phyloP scores from a whole-genome alignment of 2,888 invertebrate species.

The Caenorhabditis zanzibari region DNA sequence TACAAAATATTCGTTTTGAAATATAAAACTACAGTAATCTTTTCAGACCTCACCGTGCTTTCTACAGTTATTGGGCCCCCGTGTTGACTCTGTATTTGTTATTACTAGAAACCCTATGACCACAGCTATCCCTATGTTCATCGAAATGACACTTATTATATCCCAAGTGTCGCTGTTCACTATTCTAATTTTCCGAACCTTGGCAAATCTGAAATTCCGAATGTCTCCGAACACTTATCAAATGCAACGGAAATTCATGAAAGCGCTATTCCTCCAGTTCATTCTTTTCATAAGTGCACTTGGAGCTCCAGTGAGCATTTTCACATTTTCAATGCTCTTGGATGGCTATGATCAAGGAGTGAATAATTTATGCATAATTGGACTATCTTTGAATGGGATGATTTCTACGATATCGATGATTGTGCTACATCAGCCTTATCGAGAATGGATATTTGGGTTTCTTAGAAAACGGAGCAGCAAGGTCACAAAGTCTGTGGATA shows the following conservation, averaged over 20 bases:
- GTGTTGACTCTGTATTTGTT: background rate
- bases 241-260: constrained; percentile 18
- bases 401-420: constrained; percentile 11
- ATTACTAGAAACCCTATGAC: constrained; percentile 6
- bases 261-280: constrained; percentile 11
- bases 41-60: constrained; percentile 16
- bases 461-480: background rate
- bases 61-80: background rate
- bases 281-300: constrained; percentile 10
- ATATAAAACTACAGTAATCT: background rate
- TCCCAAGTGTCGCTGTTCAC: constrained; percentile 9
- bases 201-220: background rate
- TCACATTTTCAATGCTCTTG: constrained; percentile 16
- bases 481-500: background rate
- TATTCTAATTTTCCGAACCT: background rate
- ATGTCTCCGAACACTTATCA: constrained; percentile 16
- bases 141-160: constrained; percentile 16
- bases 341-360: constrained; percentile 16
- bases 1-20: too few species aligned
- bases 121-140: constrained; percentile 4
- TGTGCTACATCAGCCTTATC: constrained; percentile 7
- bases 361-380: constrained; percentile 19
- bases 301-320: background rate
- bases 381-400: constrained; percentile 13
- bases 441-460: constrained; percentile 5